phyloP scores from a whole-genome alignment of 2,113 vertebrate species.

The Mixornis gularis region DNA sequence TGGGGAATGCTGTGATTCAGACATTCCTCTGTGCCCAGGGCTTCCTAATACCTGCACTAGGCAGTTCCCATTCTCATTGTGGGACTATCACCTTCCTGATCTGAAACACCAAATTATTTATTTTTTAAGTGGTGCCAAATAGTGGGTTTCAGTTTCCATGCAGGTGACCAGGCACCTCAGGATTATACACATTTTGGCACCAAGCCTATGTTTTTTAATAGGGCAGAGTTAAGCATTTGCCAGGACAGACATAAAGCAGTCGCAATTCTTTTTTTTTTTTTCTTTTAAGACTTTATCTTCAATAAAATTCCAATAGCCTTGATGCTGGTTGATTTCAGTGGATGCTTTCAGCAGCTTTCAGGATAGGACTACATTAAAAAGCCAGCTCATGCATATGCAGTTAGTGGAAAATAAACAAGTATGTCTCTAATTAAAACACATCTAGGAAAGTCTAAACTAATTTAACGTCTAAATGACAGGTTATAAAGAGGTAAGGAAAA shows the following conservation, averaged over 20 bases:
- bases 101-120: not conserved
- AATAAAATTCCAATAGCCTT: not conserved
- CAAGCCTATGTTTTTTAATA: not conserved
- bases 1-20: not conserved
- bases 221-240: not conserved
- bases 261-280: not conserved
- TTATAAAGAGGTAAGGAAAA: not conserved
- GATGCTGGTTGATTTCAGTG: not conserved
- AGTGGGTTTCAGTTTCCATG: not conserved
- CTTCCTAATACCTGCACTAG: not conserved
- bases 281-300: not conserved
- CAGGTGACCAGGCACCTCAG: not conserved
- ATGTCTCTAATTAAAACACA: slow-evolving; percentile 19
- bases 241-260: not conserved
- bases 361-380: not conserved
- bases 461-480: slow-evolving; percentile 8
- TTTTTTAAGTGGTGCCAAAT: not conserved
- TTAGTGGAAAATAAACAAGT: slow-evolving; percentile 26
- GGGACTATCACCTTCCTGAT: not conserved
- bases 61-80: not conserved
- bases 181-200: not conserved
- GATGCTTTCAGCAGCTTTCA: not conserved
- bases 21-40: not conserved
- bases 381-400: slow-evolving; percentile 4
- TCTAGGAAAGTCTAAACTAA: slow-evolving; percentile 17